These are phyloP conservation scores for Schmidtea mediterranea DNA, from an alignment of 1,140 invertebrate genomes.

Conservation along the genomic window DNA sequence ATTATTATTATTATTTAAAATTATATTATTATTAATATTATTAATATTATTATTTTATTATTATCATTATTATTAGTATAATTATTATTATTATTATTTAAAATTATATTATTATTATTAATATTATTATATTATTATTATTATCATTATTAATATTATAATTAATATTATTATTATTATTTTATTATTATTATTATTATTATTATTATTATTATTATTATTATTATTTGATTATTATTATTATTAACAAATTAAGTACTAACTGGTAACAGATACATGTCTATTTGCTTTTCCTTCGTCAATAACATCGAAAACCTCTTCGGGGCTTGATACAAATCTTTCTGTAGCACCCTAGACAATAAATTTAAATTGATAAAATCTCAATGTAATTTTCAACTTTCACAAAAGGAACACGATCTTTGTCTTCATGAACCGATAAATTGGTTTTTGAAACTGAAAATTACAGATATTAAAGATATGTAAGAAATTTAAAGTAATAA, in stretches of 20 bases:
- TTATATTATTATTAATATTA: no score
- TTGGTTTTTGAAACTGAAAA: constrained; percentile 59
- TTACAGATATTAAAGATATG: no score
- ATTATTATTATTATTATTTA: no score
- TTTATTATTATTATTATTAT: no score
- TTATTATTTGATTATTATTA: neutral
- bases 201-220: no score
- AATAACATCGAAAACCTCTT: constrained; percentile 88
- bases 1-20: no score
- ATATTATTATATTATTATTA: neutral
- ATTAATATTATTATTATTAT: no score
- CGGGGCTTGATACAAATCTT: constrained; percentile 75
- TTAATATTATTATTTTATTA: no score
- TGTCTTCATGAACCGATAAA: constrained; percentile 85
- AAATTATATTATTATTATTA: neutral
- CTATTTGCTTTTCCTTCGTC: constrained; percentile 89
- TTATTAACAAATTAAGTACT: neutral
- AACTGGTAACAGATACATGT: constrained; percentile 73
- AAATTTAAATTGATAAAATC: neutral
- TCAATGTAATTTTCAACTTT: constrained; percentile 28
- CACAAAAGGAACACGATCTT: constrained; percentile 83
- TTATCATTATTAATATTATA: neutral
- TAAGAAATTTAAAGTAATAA: no score
- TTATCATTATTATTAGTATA: no score
- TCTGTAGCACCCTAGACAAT: constrained; percentile 51